Evolutionary conservation across 2,113 vertebrate species (phyloP).

Genomic region (Halichoeres trimaculatus): DNA sequence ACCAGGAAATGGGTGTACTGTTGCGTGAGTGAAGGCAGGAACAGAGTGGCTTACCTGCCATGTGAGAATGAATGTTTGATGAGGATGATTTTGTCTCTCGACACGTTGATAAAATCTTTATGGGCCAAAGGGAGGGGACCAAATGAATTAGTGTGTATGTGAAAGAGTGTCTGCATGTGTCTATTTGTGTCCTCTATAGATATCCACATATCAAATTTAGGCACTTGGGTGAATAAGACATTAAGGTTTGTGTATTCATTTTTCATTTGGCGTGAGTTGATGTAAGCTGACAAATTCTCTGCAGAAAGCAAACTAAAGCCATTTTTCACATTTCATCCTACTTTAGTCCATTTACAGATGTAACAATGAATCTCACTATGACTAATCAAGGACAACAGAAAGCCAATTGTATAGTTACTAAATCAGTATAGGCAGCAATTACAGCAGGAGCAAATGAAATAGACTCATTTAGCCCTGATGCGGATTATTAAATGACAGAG

Average conservation of each 20-base stretch:
- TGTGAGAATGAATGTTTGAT: conserved; percentile 60
- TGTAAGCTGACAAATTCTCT: neutral
- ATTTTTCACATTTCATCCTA: neutral
- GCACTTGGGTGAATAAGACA: neutral
- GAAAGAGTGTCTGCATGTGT: neutral
- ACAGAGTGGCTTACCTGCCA: conserved; percentile 34
- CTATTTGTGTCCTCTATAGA: neutral
- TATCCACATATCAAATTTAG: neutral
- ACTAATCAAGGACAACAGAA: neutral
- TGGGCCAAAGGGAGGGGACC: conserved; percentile 9
- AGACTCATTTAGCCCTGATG: neutral
- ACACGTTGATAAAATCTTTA: conserved; percentile 63
- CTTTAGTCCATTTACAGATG: neutral
- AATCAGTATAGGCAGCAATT: conserved; percentile 16
- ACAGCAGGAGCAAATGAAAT: conserved; percentile 15
- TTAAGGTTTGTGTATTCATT: neutral
- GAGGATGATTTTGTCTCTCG: conserved; percentile 51
- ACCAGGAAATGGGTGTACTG: neutral
- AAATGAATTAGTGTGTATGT: neutral
- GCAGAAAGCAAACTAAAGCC: neutral
- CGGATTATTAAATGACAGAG: conserved; percentile 16
- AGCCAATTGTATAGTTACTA: neutral
- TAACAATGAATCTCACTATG: neutral
- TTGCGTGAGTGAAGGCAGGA: conserved; percentile 29
- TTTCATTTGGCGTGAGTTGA: neutral